These are phyloP conservation scores for Eupleurogrammus muticus DNA, from an alignment of 2,797 vertebrate species.

Conservation along the genomic window DNA sequence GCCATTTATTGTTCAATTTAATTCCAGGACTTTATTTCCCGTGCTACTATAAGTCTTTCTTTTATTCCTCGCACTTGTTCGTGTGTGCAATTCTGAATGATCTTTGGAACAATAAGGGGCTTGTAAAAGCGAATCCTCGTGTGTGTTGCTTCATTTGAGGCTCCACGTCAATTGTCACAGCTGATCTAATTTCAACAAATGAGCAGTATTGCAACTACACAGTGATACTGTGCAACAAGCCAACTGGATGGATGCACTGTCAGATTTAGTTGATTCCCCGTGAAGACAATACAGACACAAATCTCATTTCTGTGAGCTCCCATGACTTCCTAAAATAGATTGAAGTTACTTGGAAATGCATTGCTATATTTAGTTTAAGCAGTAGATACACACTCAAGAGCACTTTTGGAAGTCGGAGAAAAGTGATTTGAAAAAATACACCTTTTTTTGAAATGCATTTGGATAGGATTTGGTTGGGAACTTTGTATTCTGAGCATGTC, in stretches of 20 bases:
- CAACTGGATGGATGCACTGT: neutral
- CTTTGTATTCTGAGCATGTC: constrained; percentile 1
- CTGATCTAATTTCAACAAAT: constrained; percentile 29
- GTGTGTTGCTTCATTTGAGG: constrained; percentile 24
- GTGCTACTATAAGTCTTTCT: neutral
- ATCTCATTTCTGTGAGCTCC: constrained; percentile 6
- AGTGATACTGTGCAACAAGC: constrained; percentile 9
- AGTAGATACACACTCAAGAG: neutral
- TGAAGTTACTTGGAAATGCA: constrained; percentile 1
- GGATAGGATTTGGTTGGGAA: neutral
- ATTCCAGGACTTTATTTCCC: neutral
- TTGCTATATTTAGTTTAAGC: constrained; percentile 15
- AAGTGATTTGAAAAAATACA: neutral
- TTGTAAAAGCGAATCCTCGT: constrained; percentile 38
- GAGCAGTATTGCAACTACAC: constrained; percentile 8
- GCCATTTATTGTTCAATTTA: constrained; percentile 5
- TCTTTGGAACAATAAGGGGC: constrained; percentile 55
- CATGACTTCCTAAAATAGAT: constrained; percentile 19
- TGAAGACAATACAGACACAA: constrained; percentile 21
- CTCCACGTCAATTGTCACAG: constrained; percentile 3
- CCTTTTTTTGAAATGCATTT: neutral
- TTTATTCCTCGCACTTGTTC: neutral
- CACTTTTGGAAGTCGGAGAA: neutral
- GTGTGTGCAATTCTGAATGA: constrained; percentile 12
- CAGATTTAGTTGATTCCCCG: constrained; percentile 19